A percentile compares a stretch with the other conserved stretches of the same genome.
These are phyloP conservation scores for Siderastrea siderea DNA, from an alignment of 92 coral and sea anemone genomes.

Conservation along the genomic window DNA sequence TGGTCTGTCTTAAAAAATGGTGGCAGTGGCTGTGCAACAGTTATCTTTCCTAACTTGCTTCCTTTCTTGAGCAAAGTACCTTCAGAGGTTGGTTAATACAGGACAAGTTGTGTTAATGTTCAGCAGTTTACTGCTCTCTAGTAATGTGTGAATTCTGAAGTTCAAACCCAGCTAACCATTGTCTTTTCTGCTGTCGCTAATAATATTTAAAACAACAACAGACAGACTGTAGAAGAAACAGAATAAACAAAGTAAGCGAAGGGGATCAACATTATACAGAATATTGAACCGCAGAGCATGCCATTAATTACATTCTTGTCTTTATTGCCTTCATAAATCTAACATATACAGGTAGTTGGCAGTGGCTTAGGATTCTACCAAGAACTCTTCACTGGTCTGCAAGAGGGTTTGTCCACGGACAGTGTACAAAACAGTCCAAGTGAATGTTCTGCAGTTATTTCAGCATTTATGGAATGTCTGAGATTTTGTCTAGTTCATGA, in stretches of 20 bases:
- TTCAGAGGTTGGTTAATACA: slow-evolving; percentile 67
- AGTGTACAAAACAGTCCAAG: slow-evolving; percentile 82
- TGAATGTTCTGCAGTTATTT: slow-evolving; percentile 85
- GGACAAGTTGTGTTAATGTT: background rate
- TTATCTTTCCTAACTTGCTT: slow-evolving; percentile 81
- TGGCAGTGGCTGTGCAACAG: slow-evolving; percentile 89
- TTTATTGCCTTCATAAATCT: background rate
- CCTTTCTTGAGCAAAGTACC: slow-evolving; percentile 94
- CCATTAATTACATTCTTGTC: background rate
- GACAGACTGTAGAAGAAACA: too few species aligned
- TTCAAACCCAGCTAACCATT: too few species aligned
- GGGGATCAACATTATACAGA: too few species aligned
- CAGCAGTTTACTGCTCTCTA: too few species aligned
- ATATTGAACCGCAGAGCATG: too few species aligned
- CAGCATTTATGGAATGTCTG: slow-evolving; percentile 95
- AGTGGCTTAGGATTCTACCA: slow-evolving; percentile 74
- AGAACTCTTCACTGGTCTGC: slow-evolving; percentile 80
- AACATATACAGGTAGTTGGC: slow-evolving; percentile 39
- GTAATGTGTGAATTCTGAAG: too few species aligned
- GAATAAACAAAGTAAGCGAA: too few species aligned
- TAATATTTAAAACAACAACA: too few species aligned
- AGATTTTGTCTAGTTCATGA: slow-evolving; percentile 68
- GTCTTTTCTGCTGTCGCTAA: too few species aligned
- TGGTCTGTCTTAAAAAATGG: slow-evolving; percentile 90
- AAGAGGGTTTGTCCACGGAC: slow-evolving; percentile 77